These are phyloP conservation scores for Sciurus vulgaris DNA, from an alignment of 2,797 vertebrate species.

Conservation along the genomic window DNA sequence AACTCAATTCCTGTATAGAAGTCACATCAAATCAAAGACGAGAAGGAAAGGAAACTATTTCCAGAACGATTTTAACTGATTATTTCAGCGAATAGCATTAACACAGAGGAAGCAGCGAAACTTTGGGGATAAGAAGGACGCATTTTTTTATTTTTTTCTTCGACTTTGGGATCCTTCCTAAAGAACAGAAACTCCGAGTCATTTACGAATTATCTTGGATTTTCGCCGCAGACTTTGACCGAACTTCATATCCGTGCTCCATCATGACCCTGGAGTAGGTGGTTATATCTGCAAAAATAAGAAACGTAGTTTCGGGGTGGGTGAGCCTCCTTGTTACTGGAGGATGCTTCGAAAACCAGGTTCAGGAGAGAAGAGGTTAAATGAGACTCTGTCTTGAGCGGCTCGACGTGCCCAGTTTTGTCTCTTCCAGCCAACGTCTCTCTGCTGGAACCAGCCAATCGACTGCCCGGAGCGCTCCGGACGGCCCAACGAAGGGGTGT, in stretches of 20 bases:
- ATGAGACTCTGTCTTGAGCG: neutral
- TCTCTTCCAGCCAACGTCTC: conserved; percentile 66
- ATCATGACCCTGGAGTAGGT: neutral
- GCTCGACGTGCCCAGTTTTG: conserved; percentile 49
- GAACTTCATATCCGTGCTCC: neutral
- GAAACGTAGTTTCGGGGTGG: neutral
- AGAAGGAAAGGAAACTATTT: neutral
- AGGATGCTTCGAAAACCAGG: neutral
- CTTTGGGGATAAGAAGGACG: neutral
- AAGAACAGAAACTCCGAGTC: neutral
- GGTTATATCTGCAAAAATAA: neutral
- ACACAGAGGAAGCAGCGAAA: neutral
- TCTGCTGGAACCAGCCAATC: conserved; percentile 84
- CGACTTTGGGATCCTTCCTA: neutral
- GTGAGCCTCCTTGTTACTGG: fast-evolving
- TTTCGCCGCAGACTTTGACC: neutral
- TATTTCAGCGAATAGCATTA: neutral
- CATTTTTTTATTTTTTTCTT: neutral
- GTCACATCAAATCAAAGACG: neutral
- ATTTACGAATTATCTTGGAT: neutral
- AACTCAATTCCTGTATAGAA: neutral
- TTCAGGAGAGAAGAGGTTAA: conserved; percentile 86
- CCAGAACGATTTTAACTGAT: neutral
- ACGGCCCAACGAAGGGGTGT: conserved; percentile 86
- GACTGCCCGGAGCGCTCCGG: neutral